Base-by-base conservation (phyloP, 1,140 invertebrate genomes). In the Propsilocerus akamusi region DNA sequence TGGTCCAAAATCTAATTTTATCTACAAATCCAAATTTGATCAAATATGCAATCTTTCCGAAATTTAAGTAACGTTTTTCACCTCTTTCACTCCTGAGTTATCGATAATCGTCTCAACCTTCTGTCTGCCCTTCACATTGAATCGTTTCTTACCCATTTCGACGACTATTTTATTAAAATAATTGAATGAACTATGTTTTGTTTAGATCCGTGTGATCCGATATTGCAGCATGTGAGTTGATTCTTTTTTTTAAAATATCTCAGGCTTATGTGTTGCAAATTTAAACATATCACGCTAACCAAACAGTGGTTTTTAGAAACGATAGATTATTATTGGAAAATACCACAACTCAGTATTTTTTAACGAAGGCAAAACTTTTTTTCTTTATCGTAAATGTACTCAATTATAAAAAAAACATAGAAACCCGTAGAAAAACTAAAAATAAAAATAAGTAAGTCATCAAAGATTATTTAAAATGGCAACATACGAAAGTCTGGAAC, bases 81-180 rank as follows among this genome's bases (percentile, higher is more conserved):
- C 84, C 69, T 83, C 74, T 60, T 79, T 77, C 5, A 76, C 73
- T 52, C 69, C 57, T 1, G 74, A 72, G 64, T 83, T 69, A 59
- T 87, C 83, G 25, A 88, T 75, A 55, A 75, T 70, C 5, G 80
- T 78, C 55, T 81, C 69, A 3, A 73, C 69, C 50, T 78, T 71
- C 59, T 78, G 73, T 52, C 85, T 70, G 7, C 82, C 81, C 65
- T 83, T 86, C 63, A 76, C 81, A 66, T 92, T 91, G 63, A 72
- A 80, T 30, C 74, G 67, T 59, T 77, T 78, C 63, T 76, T 80
- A 3, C 71, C 72, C 75, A 78, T 80, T 52, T 56, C 58, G 5
- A 49, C 11, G 5, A 20, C 5, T 7, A 20, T 20, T 22, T 22
- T 6, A n/a, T n/a, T n/a, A n/a, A n/a, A n/a, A n/a, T n/a, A n/a